Percentiles rank a stretch among this genome's conserved stretches.
phyloP scores from a whole-genome alignment of 2,797 vertebrate species.

The Apogon talboti region DNA sequence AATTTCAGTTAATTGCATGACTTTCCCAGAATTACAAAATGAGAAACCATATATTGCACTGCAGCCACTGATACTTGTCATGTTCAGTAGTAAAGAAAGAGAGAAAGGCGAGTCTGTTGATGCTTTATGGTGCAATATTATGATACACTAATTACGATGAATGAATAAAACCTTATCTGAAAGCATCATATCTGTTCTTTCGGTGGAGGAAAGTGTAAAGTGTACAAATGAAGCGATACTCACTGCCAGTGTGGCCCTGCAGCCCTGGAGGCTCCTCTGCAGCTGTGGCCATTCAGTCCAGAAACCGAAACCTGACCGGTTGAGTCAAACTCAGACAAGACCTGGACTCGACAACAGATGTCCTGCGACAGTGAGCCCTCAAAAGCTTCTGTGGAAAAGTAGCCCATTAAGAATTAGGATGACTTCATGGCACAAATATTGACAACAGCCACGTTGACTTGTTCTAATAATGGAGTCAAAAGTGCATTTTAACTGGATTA shows the following conservation, averaged over 20 bases:
- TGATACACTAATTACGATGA: no score
- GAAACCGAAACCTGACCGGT: constrained; percentile 34
- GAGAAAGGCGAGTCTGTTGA: no score
- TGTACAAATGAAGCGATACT: constrained; percentile 30
- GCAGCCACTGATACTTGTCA: no score
- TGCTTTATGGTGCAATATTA: no score
- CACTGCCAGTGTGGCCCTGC: constrained; percentile 69
- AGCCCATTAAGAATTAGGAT: not conserved
- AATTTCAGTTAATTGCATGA: no score
- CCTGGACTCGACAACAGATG: constrained; percentile 4
- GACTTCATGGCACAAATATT: constrained; percentile 49
- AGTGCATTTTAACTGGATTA: not conserved
- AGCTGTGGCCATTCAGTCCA: constrained; percentile 83
- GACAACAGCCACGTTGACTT: constrained; percentile 56
- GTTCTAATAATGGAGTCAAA: not conserved
- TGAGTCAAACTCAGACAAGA: constrained; percentile 31
- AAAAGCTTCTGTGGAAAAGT: not conserved
- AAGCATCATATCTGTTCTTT: not conserved
- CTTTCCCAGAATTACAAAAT: no score
- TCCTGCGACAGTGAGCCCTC: not conserved
- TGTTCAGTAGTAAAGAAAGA: no score
- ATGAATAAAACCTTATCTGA: no score
- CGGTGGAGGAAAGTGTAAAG: not conserved
- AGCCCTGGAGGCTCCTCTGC: constrained; percentile 75
- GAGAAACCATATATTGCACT: no score